Base-by-base conservation (phyloP, 2,888 invertebrate genomes). In the Caenorhabditis sinica region DNA sequence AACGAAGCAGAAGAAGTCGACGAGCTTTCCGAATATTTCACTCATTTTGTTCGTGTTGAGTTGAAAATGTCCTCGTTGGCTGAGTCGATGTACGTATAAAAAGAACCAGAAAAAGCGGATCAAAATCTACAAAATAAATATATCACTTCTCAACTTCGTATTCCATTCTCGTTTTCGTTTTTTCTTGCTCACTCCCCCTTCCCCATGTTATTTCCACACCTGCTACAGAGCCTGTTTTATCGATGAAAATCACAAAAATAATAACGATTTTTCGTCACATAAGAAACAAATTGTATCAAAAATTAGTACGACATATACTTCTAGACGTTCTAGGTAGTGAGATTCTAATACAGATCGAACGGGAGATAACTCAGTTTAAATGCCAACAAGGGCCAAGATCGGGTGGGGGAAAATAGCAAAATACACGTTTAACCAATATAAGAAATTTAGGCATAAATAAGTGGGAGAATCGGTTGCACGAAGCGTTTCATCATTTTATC, bases 51-150 rank as follows among this genome's bases (percentile, higher is more conserved):
- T 23, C 85, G 85, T 20, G 90, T 90, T 56, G 89, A 85, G 15
- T 69, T 83, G 23, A 90, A 90, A 71, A 89, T 90, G 89, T 90
- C 90, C 0, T 83, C 89, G 11, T 63, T 90, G 53, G 90, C 90
- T 63, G 90, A 90, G 65, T 88, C 88, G 40, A 89, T 90, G 90
- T 90, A 90, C 75, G 87, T 87, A 17, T 90, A 71, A 85, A n/a
- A 8, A 28, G 43, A 43, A 56, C 28, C 23, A 45, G n/a, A n/a
- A n/a, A n/a, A 56, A 25, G 28, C 36, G 20, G 25, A 66, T 49
- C 65, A 36, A 20, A 36, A 68, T 30, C 11, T 28, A 40, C 15
- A 28, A 28, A 60, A 56, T 40, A 61, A 69, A 28, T 45, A 36
- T 25, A 36, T 25, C 28, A 36, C 61, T 40, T 17, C 20, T 40